Base-by-base conservation (phyloP, 2,888 invertebrate species). In the Choristoneura rosaceana region DNA sequence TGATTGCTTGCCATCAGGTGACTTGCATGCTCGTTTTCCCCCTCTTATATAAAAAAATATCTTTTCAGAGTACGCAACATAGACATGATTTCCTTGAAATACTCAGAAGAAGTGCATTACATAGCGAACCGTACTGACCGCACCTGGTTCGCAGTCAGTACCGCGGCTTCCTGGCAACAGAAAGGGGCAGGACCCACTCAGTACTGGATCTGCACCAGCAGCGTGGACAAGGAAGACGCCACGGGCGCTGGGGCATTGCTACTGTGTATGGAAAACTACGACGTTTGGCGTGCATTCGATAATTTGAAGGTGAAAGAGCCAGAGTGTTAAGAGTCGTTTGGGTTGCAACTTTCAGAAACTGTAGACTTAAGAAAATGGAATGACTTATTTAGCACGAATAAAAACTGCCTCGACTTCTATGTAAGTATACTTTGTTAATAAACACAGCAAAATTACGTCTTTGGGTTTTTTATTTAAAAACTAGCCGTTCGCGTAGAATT, bases 281-380 rank as follows among this genome's bases (percentile, higher is more conserved):
- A 74, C 0, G 71, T 91, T 9, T 92, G 91, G 92, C 73, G 77
- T 25, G 80, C 80, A 9, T 91, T 91, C 75, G 87, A 88, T 75
- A 87, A 86, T 69, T 80, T 91, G 0, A 92, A 91, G 82, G 76
- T 86, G 50, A 84, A 81, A 45, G 91, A 91, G 73, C 91, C 91
- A 0, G 74, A 76, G 4, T 91, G 91, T 74, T 82, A 76, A 52
- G 52, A 17, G 52, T 52, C 52, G 0, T 10, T 43, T 43, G 43
- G 3, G 12, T 43, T 10, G 43, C 43, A 43, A 43, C 43, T 43
- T 10, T 43, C 43, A 43, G 12, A 43, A 43, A 43, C 12, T 10
- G 43, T 4, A n/a, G 10, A 43, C 43, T 7, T 7, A 41, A 41
- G 41, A 41, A 41, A 9, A 8, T 41, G 8, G 12, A 12, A 3